These are phyloP conservation scores for Lagorchestes hirsutus DNA, from an alignment of 2,797 vertebrate species.

Conservation along the genomic window DNA sequence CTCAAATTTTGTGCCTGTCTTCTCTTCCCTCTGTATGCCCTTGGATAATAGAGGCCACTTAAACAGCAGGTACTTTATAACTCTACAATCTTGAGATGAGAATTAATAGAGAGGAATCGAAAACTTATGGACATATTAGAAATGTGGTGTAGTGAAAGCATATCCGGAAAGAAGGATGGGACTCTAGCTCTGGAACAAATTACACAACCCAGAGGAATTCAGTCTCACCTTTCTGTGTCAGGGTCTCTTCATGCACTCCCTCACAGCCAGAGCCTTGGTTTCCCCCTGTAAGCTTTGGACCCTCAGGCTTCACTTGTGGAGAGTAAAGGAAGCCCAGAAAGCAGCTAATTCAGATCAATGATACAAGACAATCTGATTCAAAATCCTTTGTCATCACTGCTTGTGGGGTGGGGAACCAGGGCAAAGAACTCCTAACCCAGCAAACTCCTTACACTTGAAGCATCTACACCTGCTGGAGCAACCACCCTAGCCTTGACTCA, in stretches of 20 bases:
- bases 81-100: neutral
- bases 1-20: neutral
- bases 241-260: neutral
- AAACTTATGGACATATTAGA: neutral
- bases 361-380: neutral
- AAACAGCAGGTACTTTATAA: neutral
- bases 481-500: neutral
- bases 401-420: neutral
- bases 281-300: neutral
- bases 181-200: neutral
- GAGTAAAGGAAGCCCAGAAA: neutral
- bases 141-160: neutral
- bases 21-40: neutral
- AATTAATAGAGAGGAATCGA: neutral
- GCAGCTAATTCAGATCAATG: neutral
- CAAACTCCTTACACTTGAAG: neutral
- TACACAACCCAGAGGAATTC: neutral
- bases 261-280: neutral
- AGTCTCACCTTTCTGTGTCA: neutral
- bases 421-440: neutral
- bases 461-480: neutral
- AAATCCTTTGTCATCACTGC: neutral
- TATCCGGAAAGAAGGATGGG: neutral
- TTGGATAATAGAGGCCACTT: neutral
- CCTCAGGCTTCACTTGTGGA: neutral